A percentile compares a stretch with the other conserved stretches of the same genome.
Evolutionary conservation across 2,888 invertebrate genomes (phyloP).

Genomic region (Antheraea yamamai): DNA sequence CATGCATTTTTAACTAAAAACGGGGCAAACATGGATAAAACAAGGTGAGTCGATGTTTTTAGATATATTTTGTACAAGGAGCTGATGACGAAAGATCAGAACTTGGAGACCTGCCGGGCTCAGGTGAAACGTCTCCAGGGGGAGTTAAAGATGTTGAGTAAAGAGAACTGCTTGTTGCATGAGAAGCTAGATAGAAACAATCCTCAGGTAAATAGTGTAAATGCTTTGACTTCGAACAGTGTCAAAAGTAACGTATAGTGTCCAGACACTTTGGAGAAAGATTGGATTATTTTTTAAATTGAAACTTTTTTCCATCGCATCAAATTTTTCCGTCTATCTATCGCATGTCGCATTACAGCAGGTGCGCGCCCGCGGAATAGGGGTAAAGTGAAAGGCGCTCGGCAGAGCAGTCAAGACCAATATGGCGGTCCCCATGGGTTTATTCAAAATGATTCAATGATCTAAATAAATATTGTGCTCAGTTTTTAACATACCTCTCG

Average conservation of each 20-base stretch:
- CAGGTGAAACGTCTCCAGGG: constrained; percentile 84
- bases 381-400: too few relatives aligned
- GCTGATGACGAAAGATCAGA: constrained; percentile 84
- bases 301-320: too few relatives aligned
- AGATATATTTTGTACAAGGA: constrained; percentile 86
- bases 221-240: neutral
- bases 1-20: constrained; percentile 31
- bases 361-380: too few relatives aligned
- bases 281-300: too few relatives aligned
- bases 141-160: constrained; percentile 84
- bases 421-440: too few relatives aligned
- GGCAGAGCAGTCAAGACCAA: too few relatives aligned
- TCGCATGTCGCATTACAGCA: too few relatives aligned
- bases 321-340: too few relatives aligned
- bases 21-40: constrained; percentile 46
- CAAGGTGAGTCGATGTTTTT: constrained; percentile 47
- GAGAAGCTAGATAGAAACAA: constrained; percentile 75
- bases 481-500: too few relatives aligned
- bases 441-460: too few relatives aligned
- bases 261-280: neutral
- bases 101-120: constrained; percentile 83
- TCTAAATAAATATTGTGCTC: too few relatives aligned
- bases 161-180: constrained; percentile 82
- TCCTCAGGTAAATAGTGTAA: constrained; percentile 52
- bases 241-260: neutral